Evolutionary conservation across 1,140 invertebrate genomes (phyloP), one percentile per base, ranked within the genome.

Genomic region (Ladona fulva): DNA sequence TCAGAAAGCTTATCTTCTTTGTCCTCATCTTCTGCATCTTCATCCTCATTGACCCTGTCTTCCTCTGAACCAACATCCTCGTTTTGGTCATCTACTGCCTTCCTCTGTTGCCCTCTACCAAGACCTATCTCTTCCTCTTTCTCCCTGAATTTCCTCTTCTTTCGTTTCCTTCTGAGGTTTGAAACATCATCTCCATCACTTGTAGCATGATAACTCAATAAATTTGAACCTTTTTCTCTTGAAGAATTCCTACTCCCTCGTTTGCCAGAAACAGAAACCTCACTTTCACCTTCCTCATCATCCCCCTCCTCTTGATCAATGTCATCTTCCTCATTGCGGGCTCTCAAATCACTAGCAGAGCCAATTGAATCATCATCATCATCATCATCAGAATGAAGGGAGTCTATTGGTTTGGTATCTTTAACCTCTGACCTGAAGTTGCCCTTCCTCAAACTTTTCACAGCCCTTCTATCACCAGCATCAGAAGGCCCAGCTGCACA

Each of bases 301-400:
- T 37, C 29, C 29, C 29, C 29, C 78, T 87, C 86, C 59, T 91
- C 89, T 12, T 66, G 52, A 16, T 66, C 52, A 16, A 16, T 22
- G 14, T 66, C 52, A 66, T 66, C 52, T 78, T 90, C 90, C 52
- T 84, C 84, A 77, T 83, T 83, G 78, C 89, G 86, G 11, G 89
- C 89, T 75, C 90, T 87, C 12, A 93, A 83, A 84, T 93, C 92
- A 81, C 90, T 91, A 0, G 91, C 91, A 0, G 91, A 93, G 0
- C 92, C 92, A 75, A 93, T 93, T 0, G 91, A 92, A 81, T 93
- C 92, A 37, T 37, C 29, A 37, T 37, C 92, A 37, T 37, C 29
- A 37, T 37, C 29, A 37, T 37, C 29, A 78, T 91, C 89, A 0
- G 89, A 37, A 37, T 37, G 29, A 37, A 37, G 29, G 59, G 10